Base-by-base conservation (phyloP, 2,797 vertebrate species). In the Cossypha caffra region DNA sequence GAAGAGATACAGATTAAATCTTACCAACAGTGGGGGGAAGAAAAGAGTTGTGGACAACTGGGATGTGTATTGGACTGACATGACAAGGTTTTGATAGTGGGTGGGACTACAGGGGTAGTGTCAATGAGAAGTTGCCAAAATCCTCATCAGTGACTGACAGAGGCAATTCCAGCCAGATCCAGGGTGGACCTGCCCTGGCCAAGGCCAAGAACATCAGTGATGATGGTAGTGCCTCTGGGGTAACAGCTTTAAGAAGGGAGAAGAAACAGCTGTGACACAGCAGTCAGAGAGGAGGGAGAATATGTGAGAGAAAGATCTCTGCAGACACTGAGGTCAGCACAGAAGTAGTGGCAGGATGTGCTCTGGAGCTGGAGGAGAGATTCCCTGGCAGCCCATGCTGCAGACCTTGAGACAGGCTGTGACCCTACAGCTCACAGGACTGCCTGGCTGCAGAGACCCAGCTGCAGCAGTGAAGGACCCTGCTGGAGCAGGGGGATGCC, bases 351-450 rank as follows among this genome's bases (percentile, higher is more conserved):
- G 2, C 43, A 57, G 38, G 16, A 57, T 1, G 9, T 66, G 33
- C 25, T 89, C 6, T 0, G 4, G 20, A 7, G 11, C 17, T 25
- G 18, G 28, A 64, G 29, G 29, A 86, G 37, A 77, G 16, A 50
- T 66, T 66, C 13, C 25, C 33, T 16, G 13, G 29, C 20, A 45
- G 57, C 13, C 25, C 0, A 0, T 42, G 11, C 16, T 35, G 37
- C 45, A 13, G 16, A 19, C 29, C 7, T 6, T 9, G 73, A 6
- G 21, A 37, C 37, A 35, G 37, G 13, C 11, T 7, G 3, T 29
- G 14, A 10, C 2, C 5, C 42, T 68, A 14, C 9, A 25, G 33
- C 12, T 13, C 33, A 23, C 54, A 67, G 25, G 21, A 23, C 21
- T 5, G 2, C 5, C 1, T 7, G 20, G 37, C 13, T 33, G 37